These are phyloP conservation scores for Epinotia brunnichana DNA, from an alignment of 2,888 invertebrate species.

Conservation along the genomic window DNA sequence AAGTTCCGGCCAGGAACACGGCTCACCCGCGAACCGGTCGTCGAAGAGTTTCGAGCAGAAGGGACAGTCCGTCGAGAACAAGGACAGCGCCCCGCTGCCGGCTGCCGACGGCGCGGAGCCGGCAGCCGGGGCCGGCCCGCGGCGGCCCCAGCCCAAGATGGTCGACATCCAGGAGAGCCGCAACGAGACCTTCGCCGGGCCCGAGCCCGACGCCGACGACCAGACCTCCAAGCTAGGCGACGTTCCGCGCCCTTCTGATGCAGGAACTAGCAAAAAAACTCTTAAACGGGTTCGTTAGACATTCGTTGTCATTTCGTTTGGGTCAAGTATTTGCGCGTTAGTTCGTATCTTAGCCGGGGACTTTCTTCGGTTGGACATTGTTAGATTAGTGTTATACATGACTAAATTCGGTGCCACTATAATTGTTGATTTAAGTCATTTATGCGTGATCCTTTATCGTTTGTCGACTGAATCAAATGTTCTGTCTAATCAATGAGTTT, in stretches of 20 bases:
- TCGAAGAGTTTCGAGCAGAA: slow-evolving; percentile 73
- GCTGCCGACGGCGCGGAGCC: slow-evolving; percentile 65
- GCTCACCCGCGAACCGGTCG: slow-evolving; percentile 62
- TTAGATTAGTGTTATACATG: not conserved
- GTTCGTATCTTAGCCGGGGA: not conserved
- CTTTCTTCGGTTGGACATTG: not conserved
- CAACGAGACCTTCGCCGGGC: slow-evolving; percentile 56
- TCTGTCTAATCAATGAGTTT: slow-evolving; percentile 4
- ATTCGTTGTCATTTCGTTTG: not conserved
- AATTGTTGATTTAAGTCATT: not conserved
- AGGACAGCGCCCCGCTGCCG: slow-evolving; percentile 65
- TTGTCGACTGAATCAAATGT: not conserved
- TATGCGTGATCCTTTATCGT: not conserved
- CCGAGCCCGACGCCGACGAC: slow-evolving; percentile 48
- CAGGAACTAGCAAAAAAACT: slow-evolving; percentile 61
- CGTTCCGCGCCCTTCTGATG: slow-evolving; percentile 52
- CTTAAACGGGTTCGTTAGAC: slow-evolving; percentile 71
- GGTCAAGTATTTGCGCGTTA: not conserved
- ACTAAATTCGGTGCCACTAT: not conserved
- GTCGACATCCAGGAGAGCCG: slow-evolving; percentile 65
- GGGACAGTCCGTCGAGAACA: slow-evolving; percentile 59
- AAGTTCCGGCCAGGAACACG: slow-evolving; percentile 60
- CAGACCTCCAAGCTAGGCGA: slow-evolving; percentile 48
- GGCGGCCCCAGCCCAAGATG: slow-evolving; percentile 53
- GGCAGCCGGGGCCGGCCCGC: slow-evolving; percentile 50